Evolutionary conservation across 2,888 invertebrate species (phyloP), one percentile per base, ranked within the genome.

Genomic region (Ichneumon xanthorius): DNA sequence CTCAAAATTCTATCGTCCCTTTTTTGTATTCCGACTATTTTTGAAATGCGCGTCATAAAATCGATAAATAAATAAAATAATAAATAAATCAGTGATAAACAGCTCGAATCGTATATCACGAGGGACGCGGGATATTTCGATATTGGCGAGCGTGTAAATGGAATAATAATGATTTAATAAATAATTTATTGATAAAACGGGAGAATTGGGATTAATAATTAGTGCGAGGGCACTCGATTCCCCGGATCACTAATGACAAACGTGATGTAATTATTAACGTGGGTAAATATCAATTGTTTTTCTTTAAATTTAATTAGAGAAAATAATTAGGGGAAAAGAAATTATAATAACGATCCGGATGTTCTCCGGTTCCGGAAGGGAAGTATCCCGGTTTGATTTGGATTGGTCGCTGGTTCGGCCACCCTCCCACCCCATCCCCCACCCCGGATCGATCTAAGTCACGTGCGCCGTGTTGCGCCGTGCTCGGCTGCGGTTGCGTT

Each of bases 371-470:
- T 73, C 40, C 22, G n/a, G 70, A 70, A 73, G 73, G 77, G 70
- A 81, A 71, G 81, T 73, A 82, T 67, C 73, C 73, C 61, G 73
- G 78, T 84, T 81, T 73, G 53, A 80, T 78, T 81, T 73, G 68
- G 84, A 81, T 80, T 77, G 72, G 80, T 84, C 68, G 55, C 30
- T 19, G 37, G 71, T 33, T 55, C 33, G 71, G 65, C 70, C 79
- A 40, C 11, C 40, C 40, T 40, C 40, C 40, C 40, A 40, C 11
- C 40, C 11, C 40, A 40, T 40, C 40, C 40, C 40, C 40, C 40
- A 40, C 40, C 40, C 76, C 82, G 89, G 89, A 91, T 91, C 90
- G 90, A 91, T 91, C 88, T 89, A 89, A 90, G 90, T 91, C 89
- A 90, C 90, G 90, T 90, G 91, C 89, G 88, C 87, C 87, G 88